Base-by-base conservation (phyloP, 2,888 invertebrate genomes). In the Patella pellucida region DNA sequence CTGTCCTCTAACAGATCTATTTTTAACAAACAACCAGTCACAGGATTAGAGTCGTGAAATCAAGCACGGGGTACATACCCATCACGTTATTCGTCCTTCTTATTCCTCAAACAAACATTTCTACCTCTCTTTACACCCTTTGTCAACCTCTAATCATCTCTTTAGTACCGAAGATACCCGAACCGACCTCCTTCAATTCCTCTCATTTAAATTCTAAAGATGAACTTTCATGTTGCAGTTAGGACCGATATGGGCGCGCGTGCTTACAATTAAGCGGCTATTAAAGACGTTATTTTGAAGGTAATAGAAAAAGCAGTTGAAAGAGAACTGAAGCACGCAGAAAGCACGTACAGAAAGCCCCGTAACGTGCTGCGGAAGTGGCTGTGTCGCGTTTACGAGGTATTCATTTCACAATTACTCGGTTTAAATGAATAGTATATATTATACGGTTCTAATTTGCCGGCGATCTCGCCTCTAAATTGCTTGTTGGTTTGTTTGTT, bases 201-300 rank as follows among this genome's bases (percentile, higher is more conserved):
- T 11, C 62, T 62, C 19, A 62, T 62, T 62, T 62, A 62, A 62
- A 62, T 41, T 62, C 23, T 62, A 62, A 62, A 62, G 62, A 62
- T 62, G 62, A 23, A 62, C 62, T 62, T 62, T 62, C 23, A 62
- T 62, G 62, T 62, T 62, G 62, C 62, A 62, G 62, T 62, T 62
- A 62, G 62, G 14, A 62, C 62, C 62, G 19, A 62, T 23, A 62
- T 23, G 62, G 23, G 19, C 23, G 23, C 62, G 62, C 62, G 62
- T 62, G 62, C 62, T 62, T 62, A 62, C 23, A 62, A 62, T 62
- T 62, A 62, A 62, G 23, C 23, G 62, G 62, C 19, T 62, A 62
- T 62, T 62, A 62, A 62, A 62, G 19, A 62, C 19, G 62, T 23
- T 62, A 62, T 23, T 62, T 23, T 62, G 23, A 23, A 62, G 62